Conservation (phyloP, 2,113 vertebrate species). For the Xyrauchen texanus region DNA sequence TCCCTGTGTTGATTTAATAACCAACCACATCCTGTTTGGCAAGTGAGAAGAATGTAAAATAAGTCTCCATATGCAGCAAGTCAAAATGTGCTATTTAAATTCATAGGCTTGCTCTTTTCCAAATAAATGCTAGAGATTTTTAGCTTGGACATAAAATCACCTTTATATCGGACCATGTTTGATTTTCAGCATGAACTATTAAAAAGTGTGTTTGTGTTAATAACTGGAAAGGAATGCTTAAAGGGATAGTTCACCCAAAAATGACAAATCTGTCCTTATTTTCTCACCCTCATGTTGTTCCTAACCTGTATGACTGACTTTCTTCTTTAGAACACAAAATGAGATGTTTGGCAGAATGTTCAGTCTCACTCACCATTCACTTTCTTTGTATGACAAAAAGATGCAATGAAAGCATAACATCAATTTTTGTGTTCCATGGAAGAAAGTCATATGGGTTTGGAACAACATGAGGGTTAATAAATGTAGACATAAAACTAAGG, state of each 20-base stretch:
- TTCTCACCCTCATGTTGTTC: too few relatives aligned
- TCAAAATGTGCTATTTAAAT: conserved; percentile 11
- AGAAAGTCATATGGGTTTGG: too few relatives aligned
- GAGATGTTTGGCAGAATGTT: too few relatives aligned
- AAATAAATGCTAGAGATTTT: not conserved
- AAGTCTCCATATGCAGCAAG: not conserved
- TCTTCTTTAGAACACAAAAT: too few relatives aligned
- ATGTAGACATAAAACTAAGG: conserved; percentile 67
- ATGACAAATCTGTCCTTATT: too few relatives aligned
- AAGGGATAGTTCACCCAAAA: too few relatives aligned
- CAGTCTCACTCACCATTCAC: too few relatives aligned
- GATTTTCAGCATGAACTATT: conserved; percentile 14
- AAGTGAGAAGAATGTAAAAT: conserved; percentile 27
- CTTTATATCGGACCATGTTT: conserved; percentile 3
- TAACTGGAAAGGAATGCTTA: not conserved
- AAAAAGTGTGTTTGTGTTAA: conserved; percentile 5
- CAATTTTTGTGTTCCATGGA: too few relatives aligned
- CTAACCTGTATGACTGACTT: too few relatives aligned
- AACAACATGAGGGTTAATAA: too few relatives aligned
- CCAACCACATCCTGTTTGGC: conserved; percentile 8
- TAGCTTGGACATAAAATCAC: not conserved
- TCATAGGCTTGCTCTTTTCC: not conserved
- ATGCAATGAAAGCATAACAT: too few relatives aligned
- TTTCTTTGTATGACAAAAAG: too few relatives aligned
- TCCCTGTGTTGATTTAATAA: not conserved